phyloP scores from a whole-genome alignment of 30 jellyfish, hydroid and myxozoan genomes.

The Sanderia malayensis region DNA sequence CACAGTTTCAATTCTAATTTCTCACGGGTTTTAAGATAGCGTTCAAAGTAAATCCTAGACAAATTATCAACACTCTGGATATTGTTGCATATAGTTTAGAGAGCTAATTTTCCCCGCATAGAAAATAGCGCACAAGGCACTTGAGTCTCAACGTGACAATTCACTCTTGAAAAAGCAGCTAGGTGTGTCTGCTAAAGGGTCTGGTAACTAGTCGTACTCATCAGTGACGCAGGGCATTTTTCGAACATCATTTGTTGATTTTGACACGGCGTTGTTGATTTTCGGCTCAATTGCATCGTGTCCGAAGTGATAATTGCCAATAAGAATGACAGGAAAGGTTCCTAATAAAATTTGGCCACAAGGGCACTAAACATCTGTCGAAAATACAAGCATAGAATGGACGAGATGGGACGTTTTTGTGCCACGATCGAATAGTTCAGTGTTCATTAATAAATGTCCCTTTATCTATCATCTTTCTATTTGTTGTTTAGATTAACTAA shows the following conservation, averaged over 20 bases:
- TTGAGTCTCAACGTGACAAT: no score
- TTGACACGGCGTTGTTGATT: slow-evolving; percentile 27
- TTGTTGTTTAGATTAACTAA: no score
- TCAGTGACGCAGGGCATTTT: background rate
- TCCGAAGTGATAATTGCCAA: slow-evolving; percentile 43
- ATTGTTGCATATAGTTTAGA: background rate
- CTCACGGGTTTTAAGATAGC: no score
- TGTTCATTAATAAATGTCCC: no score
- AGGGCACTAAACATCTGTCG: slow-evolving; percentile 49
- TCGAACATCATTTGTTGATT: slow-evolving; percentile 44
- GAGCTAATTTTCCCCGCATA: background rate
- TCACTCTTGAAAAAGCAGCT: no score
- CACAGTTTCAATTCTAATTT: no score
- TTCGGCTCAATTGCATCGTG: slow-evolving; percentile 38
- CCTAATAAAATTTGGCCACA: slow-evolving; percentile 2
- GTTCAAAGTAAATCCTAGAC: background rate
- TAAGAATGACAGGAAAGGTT: slow-evolving; percentile 24
- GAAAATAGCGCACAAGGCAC: no score
- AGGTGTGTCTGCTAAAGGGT: no score
- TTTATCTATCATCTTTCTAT: no score
- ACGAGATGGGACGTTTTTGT: no score
- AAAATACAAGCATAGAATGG: slow-evolving; percentile 13
- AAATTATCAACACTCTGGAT: background rate
- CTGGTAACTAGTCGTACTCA: background rate
- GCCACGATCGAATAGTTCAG: no score